Conservation (phyloP, 2,797 vertebrate species). For the Gymnopithys bicolor region DNA sequence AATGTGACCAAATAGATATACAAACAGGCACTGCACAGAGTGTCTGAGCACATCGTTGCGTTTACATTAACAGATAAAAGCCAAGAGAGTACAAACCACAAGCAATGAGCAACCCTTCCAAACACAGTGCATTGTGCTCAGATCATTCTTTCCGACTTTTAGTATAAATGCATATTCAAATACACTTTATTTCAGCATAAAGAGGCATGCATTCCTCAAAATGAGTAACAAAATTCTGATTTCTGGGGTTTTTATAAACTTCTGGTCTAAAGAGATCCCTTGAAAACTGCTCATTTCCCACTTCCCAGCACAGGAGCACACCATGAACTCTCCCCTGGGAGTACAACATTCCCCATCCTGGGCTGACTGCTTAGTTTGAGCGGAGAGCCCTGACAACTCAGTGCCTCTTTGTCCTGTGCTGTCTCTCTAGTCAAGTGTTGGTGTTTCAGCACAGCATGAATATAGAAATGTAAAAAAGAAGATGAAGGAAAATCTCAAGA, state of each 20-base stretch:
- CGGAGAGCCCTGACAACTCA: neutral
- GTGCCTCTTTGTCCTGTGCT: neutral
- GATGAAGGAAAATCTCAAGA: neutral
- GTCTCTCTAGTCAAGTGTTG: neutral
- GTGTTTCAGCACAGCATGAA: neutral
- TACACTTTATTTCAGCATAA: neutral
- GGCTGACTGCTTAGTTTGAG: neutral
- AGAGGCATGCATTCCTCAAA: neutral
- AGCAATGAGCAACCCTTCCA: neutral
- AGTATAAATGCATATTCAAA: neutral
- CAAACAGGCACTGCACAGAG: neutral
- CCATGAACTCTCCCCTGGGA: neutral
- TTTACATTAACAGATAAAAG: neutral
- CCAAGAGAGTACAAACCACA: neutral
- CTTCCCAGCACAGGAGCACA: neutral
- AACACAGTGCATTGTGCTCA: neutral
- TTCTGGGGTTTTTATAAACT: neutral
- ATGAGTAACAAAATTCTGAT: neutral
- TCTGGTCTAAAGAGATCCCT: neutral
- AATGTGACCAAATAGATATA: neutral
- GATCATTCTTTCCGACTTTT: neutral
- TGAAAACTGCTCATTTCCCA: neutral
- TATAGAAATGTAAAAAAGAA: neutral
- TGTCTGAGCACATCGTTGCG: neutral
- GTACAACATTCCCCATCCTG: accelerated